Conservation (phyloP, 2,888 invertebrate species). For the Lymantria monacha region DNA sequence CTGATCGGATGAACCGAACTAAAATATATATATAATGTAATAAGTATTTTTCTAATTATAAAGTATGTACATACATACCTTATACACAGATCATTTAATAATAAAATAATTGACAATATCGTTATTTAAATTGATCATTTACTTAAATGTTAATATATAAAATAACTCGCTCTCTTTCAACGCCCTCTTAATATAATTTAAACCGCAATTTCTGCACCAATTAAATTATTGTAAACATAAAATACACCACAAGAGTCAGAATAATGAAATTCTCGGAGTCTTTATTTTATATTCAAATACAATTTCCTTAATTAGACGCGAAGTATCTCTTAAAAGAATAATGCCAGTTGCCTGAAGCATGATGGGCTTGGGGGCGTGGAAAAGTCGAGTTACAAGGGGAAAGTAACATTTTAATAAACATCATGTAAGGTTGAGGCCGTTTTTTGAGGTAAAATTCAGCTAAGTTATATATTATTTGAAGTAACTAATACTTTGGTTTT, state of each 20-base stretch:
- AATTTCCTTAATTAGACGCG: constrained; percentile 65
- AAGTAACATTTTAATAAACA: constrained; percentile 39
- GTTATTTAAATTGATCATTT: too few species aligned
- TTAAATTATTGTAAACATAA: constrained; percentile 43
- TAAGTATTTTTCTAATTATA: too few species aligned
- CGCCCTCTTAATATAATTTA: constrained; percentile 2
- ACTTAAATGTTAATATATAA: too few species aligned
- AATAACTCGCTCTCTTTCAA: too few species aligned
- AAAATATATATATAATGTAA: too few species aligned
- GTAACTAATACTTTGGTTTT: too few species aligned
- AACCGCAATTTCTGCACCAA: constrained; percentile 17
- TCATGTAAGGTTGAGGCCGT: constrained; percentile 28
- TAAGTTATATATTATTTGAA: constrained; percentile 9
- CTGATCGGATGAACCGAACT: too few species aligned
- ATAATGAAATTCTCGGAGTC: constrained; percentile 45
- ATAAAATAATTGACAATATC: too few species aligned
- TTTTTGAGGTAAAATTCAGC: constrained; percentile 26
- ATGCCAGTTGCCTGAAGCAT: constrained; percentile 48
- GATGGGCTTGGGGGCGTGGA: constrained; percentile 31
- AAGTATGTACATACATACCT: too few species aligned
- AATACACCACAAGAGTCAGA: constrained; percentile 44
- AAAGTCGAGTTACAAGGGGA: constrained; percentile 28
- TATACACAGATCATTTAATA: too few species aligned
- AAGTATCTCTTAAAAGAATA: constrained; percentile 61
- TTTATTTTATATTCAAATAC: constrained; percentile 64